phyloP scores from a whole-genome alignment of 2,888 invertebrate species.

The Polydrusus pterygomalis region DNA sequence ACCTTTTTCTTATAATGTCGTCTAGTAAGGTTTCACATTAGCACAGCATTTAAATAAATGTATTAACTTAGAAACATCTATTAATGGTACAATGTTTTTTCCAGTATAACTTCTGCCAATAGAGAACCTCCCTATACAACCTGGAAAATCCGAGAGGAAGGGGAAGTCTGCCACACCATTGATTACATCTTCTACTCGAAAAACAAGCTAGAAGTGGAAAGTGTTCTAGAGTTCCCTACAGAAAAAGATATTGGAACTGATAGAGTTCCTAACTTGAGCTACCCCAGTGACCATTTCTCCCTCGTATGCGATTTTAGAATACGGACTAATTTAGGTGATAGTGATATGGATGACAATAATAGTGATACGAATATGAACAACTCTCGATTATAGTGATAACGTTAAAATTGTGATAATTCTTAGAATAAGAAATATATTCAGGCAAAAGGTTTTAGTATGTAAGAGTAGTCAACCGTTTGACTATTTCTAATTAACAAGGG shows the following conservation, averaged over 20 bases:
- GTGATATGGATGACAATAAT: conserved; percentile 8
- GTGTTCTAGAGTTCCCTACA: conserved; percentile 77
- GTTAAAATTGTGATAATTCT: conserved; percentile 15
- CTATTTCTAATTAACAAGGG: neutral
- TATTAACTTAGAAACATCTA: no score
- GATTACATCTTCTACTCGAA: conserved; percentile 83
- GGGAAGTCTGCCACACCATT: conserved; percentile 83
- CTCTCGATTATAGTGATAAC: conserved; percentile 17
- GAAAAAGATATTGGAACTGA: conserved; percentile 80
- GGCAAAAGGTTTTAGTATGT: neutral
- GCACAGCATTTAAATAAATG: no score
- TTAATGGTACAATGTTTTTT: no score
- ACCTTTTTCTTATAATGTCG: no score
- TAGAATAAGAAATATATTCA: neutral
- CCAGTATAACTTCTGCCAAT: conserved; percentile 56
- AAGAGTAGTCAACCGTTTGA: neutral
- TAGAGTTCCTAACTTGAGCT: conserved; percentile 79
- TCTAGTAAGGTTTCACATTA: no score
- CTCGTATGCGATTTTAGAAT: conserved; percentile 78
- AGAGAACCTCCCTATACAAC: conserved; percentile 83
- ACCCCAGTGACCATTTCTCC: conserved; percentile 87
- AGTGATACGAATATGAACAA: conserved; percentile 18
- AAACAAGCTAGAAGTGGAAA: conserved; percentile 75
- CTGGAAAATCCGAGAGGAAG: conserved; percentile 83
- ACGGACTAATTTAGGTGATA: conserved; percentile 33